phyloP scores from a whole-genome alignment of 2,113 vertebrate species.

The Gambusia affinis region DNA sequence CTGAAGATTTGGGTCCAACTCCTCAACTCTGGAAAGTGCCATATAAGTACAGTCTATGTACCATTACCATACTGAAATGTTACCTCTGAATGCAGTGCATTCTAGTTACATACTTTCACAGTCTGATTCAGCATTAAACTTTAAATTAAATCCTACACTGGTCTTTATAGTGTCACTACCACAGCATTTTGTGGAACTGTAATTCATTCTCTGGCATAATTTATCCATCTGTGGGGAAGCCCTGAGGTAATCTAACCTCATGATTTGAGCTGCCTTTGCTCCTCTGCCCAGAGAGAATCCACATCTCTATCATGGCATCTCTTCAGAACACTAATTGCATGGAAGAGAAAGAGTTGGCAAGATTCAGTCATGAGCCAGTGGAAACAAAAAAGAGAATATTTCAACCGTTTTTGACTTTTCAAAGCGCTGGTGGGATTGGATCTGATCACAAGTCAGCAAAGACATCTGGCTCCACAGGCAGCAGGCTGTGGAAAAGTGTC shows the following conservation, averaged over 20 bases:
- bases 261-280: conserved; percentile 18
- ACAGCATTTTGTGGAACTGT: conserved; percentile 19
- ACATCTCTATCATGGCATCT: conserved; percentile 41
- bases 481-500: background rate
- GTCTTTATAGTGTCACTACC: conserved; percentile 4
- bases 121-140: conserved; percentile 1
- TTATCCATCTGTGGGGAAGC: conserved; percentile 18
- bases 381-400: conserved; percentile 9
- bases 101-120: background rate
- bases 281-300: conserved; percentile 33
- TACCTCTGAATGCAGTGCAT: too few relatives aligned
- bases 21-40: too few relatives aligned
- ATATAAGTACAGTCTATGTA: too few relatives aligned
- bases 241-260: conserved; percentile 25
- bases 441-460: conserved; percentile 34
- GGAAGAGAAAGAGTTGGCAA: conserved; percentile 32
- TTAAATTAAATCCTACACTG: background rate
- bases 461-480: conserved; percentile 14
- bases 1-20: too few relatives aligned
- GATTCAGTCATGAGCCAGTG: conserved; percentile 13
- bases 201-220: conserved; percentile 16
- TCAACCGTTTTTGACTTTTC: conserved; percentile 14
- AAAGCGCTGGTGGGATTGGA: conserved; percentile 25
- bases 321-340: conserved; percentile 43
- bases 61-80: too few relatives aligned